Base-by-base conservation (phyloP, 1,140 invertebrate genomes). In the Temnothorax curvispinosus region DNA sequence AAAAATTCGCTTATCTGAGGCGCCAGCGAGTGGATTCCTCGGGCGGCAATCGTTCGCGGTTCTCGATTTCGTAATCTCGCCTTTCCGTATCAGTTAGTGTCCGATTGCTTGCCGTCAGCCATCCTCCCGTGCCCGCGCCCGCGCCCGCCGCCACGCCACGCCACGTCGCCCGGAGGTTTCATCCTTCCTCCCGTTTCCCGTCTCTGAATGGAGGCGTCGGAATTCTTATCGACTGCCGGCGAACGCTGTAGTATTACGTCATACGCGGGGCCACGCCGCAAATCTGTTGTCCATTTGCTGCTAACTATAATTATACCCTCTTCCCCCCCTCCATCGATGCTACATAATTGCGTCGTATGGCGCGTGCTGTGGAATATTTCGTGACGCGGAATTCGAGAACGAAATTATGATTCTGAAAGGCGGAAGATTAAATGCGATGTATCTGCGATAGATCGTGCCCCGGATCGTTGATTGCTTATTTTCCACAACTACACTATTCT, bases 201-300 rank as follows among this genome's bases (percentile, higher is more conserved):
- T 77, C 90, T 71, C 90, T 92, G 82, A 93, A 93, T 90, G 91
- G 92, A 93, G 92, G 93, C 93, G 93, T 94, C 91, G 89, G 92
- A 93, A 93, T 94, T 94, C 92, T 94, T 94, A 94, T 94, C 94
- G 89, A 88, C 86, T 71, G 76, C 38, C 87, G 56, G 75, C 82
- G 89, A 87, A 86, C 71, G 85, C 90, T 87, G 27, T 47, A 44
- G 15, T 62, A 84, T 94, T 94, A 93, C 93, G 93, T 94, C 93
- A 94, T 90, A 89, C 62, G 32, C 65, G 69, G n/a, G 27, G 60
- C 84, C 64, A 67, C 67, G 15, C n/a, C 62, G 77, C 89, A 76
- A 90, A 93, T 93, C 18, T 92, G 84, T 91, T 81, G 92, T 86
- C 90, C 88, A 67, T 9, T 27, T 2, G 69, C 18, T 35, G 21